Evolutionary conservation across 2,797 vertebrate species (phyloP).

Genomic region (Tenualosa ilisha): DNA sequence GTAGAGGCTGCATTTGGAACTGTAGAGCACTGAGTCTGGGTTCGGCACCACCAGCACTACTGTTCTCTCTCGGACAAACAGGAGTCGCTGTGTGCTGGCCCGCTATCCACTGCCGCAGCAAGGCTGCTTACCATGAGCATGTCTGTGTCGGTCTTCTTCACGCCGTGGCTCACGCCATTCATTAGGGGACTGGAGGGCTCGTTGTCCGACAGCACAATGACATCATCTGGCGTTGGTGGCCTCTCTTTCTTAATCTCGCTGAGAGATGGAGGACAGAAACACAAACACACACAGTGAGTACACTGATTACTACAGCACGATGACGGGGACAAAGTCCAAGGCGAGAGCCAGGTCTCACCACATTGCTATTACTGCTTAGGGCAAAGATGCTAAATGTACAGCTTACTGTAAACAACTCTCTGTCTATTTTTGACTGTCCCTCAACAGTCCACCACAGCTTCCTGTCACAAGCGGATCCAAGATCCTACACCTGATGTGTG

Average conservation of each 20-base stretch:
- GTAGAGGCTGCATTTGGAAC: background rate
- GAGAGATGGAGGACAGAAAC: background rate
- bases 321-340: background rate
- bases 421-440: background rate
- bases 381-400: background rate
- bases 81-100: background rate
- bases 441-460: no score
- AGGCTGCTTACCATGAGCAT: constrained; percentile 82
- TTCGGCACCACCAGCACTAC: background rate
- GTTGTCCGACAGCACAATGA: constrained; percentile 93
- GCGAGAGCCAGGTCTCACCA: background rate
- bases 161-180: constrained; percentile 83
- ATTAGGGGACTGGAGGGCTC: constrained; percentile 90
- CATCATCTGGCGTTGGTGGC: constrained; percentile 87
- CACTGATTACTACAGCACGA: background rate
- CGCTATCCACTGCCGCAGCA: no score
- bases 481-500: no score
- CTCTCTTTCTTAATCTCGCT: constrained; percentile 88
- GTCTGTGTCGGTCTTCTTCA: constrained; percentile 85
- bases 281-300: background rate
- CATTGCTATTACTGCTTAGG: background rate
- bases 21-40: background rate
- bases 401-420: background rate
- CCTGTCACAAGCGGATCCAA: no score
- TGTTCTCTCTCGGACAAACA: background rate